A percentile compares a stretch with the other conserved stretches of the same genome.
phyloP scores from a whole-genome alignment of 2,797 vertebrate species.

The Gambusia yucatana region DNA sequence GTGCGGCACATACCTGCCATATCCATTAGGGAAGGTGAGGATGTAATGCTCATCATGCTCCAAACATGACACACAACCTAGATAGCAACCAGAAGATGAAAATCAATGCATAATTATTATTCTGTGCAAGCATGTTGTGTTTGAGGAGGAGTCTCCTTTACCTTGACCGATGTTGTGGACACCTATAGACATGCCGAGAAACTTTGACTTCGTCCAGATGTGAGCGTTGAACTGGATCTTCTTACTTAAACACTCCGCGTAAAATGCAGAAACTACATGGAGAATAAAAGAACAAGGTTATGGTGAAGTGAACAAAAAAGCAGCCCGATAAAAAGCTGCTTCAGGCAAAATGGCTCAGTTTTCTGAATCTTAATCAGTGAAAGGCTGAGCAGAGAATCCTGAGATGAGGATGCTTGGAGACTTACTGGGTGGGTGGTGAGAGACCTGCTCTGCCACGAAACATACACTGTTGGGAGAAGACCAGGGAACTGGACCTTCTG shows the following conservation, averaged over 20 bases:
- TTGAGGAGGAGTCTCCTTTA: constrained; percentile 56
- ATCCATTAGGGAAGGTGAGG: constrained; percentile 97
- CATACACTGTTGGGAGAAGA: constrained; percentile 91
- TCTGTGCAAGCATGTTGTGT: background rate
- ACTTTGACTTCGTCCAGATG: constrained; percentile 99
- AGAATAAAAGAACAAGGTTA: constrained; percentile 3
- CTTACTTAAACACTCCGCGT: constrained; percentile 94
- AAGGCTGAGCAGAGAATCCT: background rate
- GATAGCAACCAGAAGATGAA: constrained; percentile 1
- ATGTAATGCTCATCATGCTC: constrained; percentile 98
- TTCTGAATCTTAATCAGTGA: background rate
- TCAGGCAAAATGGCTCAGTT: background rate
- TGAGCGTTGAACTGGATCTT: constrained; percentile 99
- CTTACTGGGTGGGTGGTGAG: constrained; percentile 99
- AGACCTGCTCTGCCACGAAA: constrained; percentile 98
- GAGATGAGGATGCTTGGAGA: constrained; percentile 33
- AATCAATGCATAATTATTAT: background rate
- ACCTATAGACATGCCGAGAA: constrained; percentile 98
- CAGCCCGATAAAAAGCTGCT: background rate
- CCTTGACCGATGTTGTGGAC: constrained; percentile 99
- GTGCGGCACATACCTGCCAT: constrained; percentile 87
- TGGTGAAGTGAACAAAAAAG: background rate
- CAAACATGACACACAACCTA: constrained; percentile 96
- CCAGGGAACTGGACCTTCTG: constrained; percentile 93
- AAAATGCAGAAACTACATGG: constrained; percentile 95